Base-by-base conservation (phyloP, 2,113 vertebrate species). In the Micronisus gabar region DNA sequence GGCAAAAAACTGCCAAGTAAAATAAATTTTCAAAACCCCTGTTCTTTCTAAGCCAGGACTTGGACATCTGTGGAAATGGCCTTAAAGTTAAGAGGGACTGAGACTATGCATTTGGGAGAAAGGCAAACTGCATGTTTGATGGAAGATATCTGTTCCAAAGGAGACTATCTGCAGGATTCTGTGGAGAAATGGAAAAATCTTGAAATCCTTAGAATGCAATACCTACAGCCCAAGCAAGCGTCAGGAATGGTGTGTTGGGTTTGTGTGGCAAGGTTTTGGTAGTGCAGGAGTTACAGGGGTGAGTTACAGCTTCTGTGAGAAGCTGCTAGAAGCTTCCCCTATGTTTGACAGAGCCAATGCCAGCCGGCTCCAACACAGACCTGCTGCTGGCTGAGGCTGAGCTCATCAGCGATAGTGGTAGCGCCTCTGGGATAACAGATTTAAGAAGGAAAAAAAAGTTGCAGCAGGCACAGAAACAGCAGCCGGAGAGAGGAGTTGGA, bases 341-440 rank as follows among this genome's bases (percentile, higher is more conserved):
- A 2, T 52, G 25, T 52, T 14, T 5, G 14, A 27, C 50, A 52
- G 50, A 52, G 50, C 50, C 50, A 27, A 52, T 9, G 1, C 50
- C 50, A 27, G 50, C 25, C 8, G 1, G 25, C 50, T 50, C 48
- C 0, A 2, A 50, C 23, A 50, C 2, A 0, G 48, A 50, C 13
- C 48, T 23, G 48, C 48, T 2, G 48, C 48, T 23, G 23, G 13
- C 48, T 2, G 4, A 50, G 48, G 48, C 23, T 4, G 48, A 50
- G 48, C 48, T 23, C 7, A 14, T 14, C 48, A 50, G 48, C 2
- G 1, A 25, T 2, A 14, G 48, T 3, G 48, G 23, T 50, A 50
- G 23, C 23, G 2, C 48, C 23, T 25, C 48, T 25, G 48, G 23
- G 48, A 50, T 14, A 25, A 25, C 7, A 25, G 13, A 25, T 50